Conservation (phyloP, 2,888 invertebrate species). For the Nycteola revayana region DNA sequence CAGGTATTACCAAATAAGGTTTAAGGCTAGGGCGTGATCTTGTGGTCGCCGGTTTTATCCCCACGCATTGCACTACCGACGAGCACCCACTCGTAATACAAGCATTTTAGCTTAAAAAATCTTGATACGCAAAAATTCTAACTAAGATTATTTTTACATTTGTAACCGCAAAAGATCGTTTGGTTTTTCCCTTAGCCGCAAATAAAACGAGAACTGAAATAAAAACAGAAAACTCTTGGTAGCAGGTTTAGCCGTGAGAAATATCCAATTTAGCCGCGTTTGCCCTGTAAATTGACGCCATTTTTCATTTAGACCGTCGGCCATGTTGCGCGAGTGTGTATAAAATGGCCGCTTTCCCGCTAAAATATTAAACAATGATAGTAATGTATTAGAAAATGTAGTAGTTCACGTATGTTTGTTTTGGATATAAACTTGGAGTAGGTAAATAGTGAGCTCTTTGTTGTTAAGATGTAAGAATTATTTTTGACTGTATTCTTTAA, state of each 20-base stretch:
- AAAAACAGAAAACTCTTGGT: conserved; percentile 50
- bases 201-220: conserved; percentile 32
- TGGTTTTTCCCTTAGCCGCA: conserved; percentile 18
- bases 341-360: conserved; percentile 11
- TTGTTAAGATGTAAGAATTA: too few relatives aligned
- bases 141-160: conserved; percentile 17
- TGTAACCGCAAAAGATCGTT: conserved; percentile 24
- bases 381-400: conserved; percentile 26
- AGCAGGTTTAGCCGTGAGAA: conserved; percentile 64
- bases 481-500: too few relatives aligned
- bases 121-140: too few relatives aligned
- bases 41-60: too few relatives aligned
- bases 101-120: too few relatives aligned
- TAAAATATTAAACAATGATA: conserved; percentile 36
- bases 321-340: conserved; percentile 55
- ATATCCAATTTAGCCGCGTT: conserved; percentile 77
- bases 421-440: too few relatives aligned
- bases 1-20: too few relatives aligned
- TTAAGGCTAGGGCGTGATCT: too few relatives aligned
- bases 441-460: too few relatives aligned
- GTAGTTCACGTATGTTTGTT: conserved; percentile 13
- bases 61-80: too few relatives aligned
- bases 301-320: conserved; percentile 66
- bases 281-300: conserved; percentile 74
- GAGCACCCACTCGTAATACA: too few relatives aligned